Evolutionary conservation across 2,797 vertebrate species (phyloP).

Genomic region (Tadarida brasiliensis): DNA sequence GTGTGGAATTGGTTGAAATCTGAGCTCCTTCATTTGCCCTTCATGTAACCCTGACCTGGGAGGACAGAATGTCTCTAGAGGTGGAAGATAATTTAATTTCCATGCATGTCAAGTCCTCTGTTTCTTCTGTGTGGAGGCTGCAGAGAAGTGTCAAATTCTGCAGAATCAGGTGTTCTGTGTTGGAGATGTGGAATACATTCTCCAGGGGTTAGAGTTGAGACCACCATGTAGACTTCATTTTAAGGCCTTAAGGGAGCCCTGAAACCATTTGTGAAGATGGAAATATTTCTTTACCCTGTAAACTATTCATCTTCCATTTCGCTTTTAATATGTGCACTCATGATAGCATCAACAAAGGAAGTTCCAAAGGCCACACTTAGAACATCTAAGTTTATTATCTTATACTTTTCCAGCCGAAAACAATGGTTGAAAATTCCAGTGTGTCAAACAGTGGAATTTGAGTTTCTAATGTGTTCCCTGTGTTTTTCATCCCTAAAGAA

Average conservation of each 20-base stretch:
- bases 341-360: conserved; percentile 72
- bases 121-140: conserved; percentile 82
- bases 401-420: conserved; percentile 66
- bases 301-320: conserved; percentile 78
- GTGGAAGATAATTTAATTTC: conserved; percentile 87
- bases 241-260: conserved; percentile 73
- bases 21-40: conserved; percentile 81
- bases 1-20: conserved; percentile 79
- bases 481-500: conserved; percentile 71
- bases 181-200: conserved; percentile 75
- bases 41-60: conserved; percentile 81
- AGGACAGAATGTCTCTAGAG: conserved; percentile 81
- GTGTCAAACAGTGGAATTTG: conserved; percentile 52
- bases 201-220: conserved; percentile 77
- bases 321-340: conserved; percentile 72
- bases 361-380: conserved; percentile 73
- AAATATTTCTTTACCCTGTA: conserved; percentile 72
- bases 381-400: conserved; percentile 75
- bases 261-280: conserved; percentile 73
- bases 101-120: conserved; percentile 83
- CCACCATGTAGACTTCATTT: conserved; percentile 85
- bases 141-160: conserved; percentile 86
- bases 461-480: conserved; percentile 69
- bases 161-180: conserved; percentile 84
- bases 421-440: conserved; percentile 72